These are phyloP conservation scores for Percopsis omiscomaycus DNA, from an alignment of 2,797 vertebrate genomes.

Conservation along the genomic window DNA sequence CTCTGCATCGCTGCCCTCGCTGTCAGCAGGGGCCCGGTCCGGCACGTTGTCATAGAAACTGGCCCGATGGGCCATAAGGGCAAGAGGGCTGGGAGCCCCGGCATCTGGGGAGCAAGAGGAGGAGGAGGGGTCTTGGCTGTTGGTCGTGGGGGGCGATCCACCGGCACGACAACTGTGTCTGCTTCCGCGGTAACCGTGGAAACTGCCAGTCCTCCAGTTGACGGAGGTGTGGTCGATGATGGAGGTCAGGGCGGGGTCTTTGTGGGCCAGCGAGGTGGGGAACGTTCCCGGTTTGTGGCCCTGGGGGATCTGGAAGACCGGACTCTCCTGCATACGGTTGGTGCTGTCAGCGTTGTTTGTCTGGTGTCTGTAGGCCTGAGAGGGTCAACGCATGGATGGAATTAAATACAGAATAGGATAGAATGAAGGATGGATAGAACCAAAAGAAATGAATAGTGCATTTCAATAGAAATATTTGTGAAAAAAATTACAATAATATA, in stretches of 20 bases:
- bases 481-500: neutral
- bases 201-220: slow-evolving; percentile 87
- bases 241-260: slow-evolving; percentile 42
- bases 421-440: neutral
- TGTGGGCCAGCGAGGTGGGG: slow-evolving; percentile 79
- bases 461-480: neutral
- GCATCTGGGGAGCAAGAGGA: slow-evolving; percentile 11
- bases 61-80: slow-evolving; percentile 62
- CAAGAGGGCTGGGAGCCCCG: slow-evolving; percentile 37
- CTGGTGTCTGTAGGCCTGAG: slow-evolving; percentile 59
- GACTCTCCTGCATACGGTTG: slow-evolving; percentile 30
- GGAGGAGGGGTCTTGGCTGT: slow-evolving; percentile 27
- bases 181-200: slow-evolving; percentile 76
- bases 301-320: slow-evolving; percentile 81
- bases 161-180: slow-evolving; percentile 51
- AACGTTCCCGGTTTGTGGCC: slow-evolving; percentile 89
- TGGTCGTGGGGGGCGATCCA: slow-evolving; percentile 44
- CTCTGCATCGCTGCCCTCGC: slow-evolving; percentile 43
- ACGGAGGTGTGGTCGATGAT: slow-evolving; percentile 70
- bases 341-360: slow-evolving; percentile 64
- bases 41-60: slow-evolving; percentile 89
- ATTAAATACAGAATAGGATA: neutral
- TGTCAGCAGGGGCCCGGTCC: slow-evolving; percentile 34
- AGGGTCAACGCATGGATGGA: neutral
- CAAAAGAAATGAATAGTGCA: neutral